Evolutionary conservation across 2,888 invertebrate genomes (phyloP).

Genomic region (Platycheirus rosarum): DNA sequence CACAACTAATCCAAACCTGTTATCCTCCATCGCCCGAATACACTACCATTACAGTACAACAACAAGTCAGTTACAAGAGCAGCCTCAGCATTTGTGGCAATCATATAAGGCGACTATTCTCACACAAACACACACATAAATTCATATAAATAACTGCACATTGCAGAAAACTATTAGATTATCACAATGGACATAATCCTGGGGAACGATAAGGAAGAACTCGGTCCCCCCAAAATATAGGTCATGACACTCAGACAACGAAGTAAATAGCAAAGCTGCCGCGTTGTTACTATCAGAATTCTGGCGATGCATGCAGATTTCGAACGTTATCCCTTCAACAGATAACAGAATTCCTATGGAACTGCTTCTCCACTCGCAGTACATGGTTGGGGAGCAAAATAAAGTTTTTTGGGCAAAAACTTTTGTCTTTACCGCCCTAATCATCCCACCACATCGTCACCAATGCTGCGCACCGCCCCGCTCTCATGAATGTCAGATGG

Average conservation of each 20-base stretch:
- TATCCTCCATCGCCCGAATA: neutral
- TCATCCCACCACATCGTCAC: neutral
- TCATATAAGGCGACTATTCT: slow-evolving; percentile 30
- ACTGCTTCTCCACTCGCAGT: neutral
- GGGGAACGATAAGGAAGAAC: slow-evolving; percentile 6
- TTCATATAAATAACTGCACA: slow-evolving; percentile 59
- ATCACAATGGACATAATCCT: slow-evolving; percentile 11
- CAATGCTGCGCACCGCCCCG: neutral
- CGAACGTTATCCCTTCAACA: slow-evolving; percentile 31
- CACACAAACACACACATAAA: slow-evolving; percentile 55
- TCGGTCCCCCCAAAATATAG: slow-evolving; percentile 58
- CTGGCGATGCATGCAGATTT: slow-evolving; percentile 57
- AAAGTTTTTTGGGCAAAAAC: slow-evolving; percentile 16
- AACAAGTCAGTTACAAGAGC: slow-evolving; percentile 53
- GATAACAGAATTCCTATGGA: neutral
- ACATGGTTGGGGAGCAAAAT: slow-evolving; percentile 12
- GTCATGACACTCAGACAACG: slow-evolving; percentile 59
- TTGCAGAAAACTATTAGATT: slow-evolving; percentile 55
- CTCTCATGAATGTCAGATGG: slow-evolving; percentile 68
- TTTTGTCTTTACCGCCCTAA: neutral
- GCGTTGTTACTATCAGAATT: slow-evolving; percentile 18
- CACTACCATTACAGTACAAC: slow-evolving; percentile 9
- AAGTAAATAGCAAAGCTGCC: slow-evolving; percentile 26
- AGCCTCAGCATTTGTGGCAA: neutral
- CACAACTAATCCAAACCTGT: neutral